These are phyloP conservation scores for Pycnonotus jocosus DNA, from an alignment of 2,113 vertebrate genomes.

Conservation along the genomic window DNA sequence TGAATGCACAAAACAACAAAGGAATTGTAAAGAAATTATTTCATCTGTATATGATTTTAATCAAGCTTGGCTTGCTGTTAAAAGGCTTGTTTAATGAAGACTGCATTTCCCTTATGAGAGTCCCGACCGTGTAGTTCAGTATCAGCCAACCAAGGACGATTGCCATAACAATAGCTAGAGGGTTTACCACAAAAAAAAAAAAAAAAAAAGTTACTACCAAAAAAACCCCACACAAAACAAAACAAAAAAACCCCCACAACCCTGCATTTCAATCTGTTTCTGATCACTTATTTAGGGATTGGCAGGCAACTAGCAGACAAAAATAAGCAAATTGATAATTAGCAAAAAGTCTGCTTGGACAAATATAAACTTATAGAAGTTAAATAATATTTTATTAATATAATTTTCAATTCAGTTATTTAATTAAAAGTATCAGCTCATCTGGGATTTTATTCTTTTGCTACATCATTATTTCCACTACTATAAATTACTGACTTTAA, in stretches of 20 bases:
- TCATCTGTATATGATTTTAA: conserved; percentile 68
- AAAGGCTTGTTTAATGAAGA: conserved; percentile 64
- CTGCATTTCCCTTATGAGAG: conserved; percentile 46
- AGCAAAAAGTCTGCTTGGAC: background rate
- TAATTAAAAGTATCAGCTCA: background rate
- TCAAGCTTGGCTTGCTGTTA: conserved; percentile 63
- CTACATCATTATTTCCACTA: background rate
- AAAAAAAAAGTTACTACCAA: background rate
- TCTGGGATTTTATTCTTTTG: background rate
- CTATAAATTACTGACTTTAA: background rate
- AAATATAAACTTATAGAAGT: background rate
- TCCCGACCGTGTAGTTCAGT: background rate
- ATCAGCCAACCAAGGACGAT: conserved; percentile 21
- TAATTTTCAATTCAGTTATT: background rate
- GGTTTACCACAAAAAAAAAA: background rate
- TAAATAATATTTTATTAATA: conserved; percentile 1
- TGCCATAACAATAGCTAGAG: conserved; percentile 19
- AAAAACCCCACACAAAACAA: background rate
- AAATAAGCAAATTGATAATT: background rate
- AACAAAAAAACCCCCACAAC: background rate
- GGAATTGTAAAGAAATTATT: conserved; percentile 60
- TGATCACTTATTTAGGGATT: conserved; percentile 28
- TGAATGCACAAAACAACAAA: conserved; percentile 48
- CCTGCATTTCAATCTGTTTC: conserved; percentile 17
- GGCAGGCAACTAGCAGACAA: background rate